phyloP scores from a whole-genome alignment of 2,888 invertebrate genomes.

The Orthonychiurus folsomi region DNA sequence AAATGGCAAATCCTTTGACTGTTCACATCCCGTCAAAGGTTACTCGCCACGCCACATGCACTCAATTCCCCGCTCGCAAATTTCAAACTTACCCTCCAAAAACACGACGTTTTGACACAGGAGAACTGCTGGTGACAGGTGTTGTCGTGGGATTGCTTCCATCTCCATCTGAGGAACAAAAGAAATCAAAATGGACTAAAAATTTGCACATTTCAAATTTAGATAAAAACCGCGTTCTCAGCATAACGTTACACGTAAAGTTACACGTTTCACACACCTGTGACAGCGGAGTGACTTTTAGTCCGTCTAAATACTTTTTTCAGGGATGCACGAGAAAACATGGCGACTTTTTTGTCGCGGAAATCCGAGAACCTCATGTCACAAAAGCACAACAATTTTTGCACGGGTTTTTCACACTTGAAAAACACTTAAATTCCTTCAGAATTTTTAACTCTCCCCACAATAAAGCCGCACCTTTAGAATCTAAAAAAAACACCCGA shows the following conservation, averaged over 20 bases:
- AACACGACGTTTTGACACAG: conserved; percentile 72
- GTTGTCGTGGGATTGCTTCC: conserved; percentile 52
- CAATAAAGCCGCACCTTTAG: no score
- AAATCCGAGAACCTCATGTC: background rate
- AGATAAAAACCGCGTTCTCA: background rate
- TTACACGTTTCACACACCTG: background rate
- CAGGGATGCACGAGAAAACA: background rate
- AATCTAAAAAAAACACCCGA: no score
- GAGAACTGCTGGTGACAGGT: conserved; percentile 58
- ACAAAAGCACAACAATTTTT: background rate
- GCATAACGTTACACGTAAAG: background rate
- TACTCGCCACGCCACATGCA: no score
- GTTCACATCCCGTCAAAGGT: no score
- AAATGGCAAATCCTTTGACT: no score
- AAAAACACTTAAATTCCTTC: background rate
- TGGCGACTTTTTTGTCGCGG: background rate
- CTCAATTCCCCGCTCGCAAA: no score
- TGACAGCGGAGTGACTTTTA: background rate
- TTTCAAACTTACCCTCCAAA: conserved; percentile 79
- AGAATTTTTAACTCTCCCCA: background rate
- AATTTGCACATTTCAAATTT: no score
- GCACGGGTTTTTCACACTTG: no score
- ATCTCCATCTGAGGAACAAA: conserved; percentile 47
- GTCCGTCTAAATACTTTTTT: background rate
- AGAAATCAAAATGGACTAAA: no score